Percentiles rank a stretch among this genome's conserved stretches.
Evolutionary conservation across 2,888 invertebrate species (phyloP).

Genomic region (Lasioglossum zephyrum): DNA sequence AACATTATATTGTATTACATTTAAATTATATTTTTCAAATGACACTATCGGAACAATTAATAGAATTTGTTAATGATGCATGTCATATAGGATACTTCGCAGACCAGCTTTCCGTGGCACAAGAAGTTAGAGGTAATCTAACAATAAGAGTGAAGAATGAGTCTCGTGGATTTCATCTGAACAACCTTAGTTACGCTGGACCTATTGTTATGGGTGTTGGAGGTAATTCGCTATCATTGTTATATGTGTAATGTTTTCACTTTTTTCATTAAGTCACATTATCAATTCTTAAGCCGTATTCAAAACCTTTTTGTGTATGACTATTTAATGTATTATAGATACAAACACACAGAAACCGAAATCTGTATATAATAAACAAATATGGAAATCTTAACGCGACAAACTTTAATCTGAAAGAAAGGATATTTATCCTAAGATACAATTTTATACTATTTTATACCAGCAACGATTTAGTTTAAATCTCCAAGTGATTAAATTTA

Average conservation of each 20-base stretch:
- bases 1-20: not conserved
- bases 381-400: not conserved
- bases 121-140: conserved; percentile 91
- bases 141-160: conserved; percentile 93
- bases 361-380: not conserved
- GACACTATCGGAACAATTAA: not conserved
- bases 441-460: not conserved
- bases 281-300: not conserved
- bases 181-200: conserved; percentile 97
- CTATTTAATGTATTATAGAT: not conserved
- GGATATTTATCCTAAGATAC: not conserved
- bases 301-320: not conserved
- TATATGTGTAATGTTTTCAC: not conserved
- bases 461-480: not conserved
- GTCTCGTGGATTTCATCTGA: conserved; percentile 92
- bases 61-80: conserved; percentile 14
- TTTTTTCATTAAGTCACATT: not conserved
- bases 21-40: not conserved
- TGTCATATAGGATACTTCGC: conserved; percentile 90
- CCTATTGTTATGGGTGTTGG: conserved; percentile 99
- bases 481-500: not conserved
- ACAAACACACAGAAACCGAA: not conserved
- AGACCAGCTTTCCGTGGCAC: conserved; percentile 91
- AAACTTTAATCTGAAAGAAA: not conserved
- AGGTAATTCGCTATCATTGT: conserved; percentile 85